These are phyloP conservation scores for Pterobdella sp. DNA, from an alignment of 2,888 invertebrate genomes.

Conservation along the genomic window DNA sequence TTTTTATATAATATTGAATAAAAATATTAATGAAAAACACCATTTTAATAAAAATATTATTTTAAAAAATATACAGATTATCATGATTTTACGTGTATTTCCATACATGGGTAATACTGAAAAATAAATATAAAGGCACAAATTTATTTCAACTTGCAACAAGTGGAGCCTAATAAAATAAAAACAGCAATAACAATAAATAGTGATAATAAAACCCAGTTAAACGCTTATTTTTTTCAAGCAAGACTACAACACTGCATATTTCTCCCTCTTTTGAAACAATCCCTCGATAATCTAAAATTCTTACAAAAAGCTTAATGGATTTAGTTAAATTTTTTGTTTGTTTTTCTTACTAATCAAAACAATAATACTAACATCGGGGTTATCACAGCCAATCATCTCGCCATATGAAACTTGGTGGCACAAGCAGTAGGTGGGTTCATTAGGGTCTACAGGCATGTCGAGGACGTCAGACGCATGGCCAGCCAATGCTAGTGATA, in stretches of 20 bases:
- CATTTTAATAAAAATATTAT: background rate
- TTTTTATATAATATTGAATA: background rate
- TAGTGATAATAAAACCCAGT: background rate
- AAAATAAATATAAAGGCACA: no score
- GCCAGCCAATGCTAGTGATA: constrained; percentile 40
- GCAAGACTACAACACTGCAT: background rate
- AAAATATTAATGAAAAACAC: background rate
- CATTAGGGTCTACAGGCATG: constrained; percentile 77
- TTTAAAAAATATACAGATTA: background rate
- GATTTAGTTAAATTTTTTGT: background rate
- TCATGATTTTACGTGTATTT: no score
- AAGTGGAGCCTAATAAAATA: no score
- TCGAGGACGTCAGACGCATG: constrained; percentile 60
- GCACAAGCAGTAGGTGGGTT: constrained; percentile 94
- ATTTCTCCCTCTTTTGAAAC: background rate
- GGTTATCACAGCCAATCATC: constrained; percentile 92
- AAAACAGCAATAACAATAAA: no score
- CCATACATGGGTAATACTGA: no score
- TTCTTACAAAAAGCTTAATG: no score
- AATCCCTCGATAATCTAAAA: background rate
- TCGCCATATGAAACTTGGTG: constrained; percentile 89
- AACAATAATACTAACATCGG: constrained; percentile 44
- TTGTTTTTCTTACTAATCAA: background rate
- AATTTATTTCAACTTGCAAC: no score
- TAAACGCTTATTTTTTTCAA: background rate